A percentile compares a stretch with the other conserved stretches of the same genome.
phyloP scores from a whole-genome alignment of 2,888 invertebrate species.

The Rhimphoctona megacephalus region DNA sequence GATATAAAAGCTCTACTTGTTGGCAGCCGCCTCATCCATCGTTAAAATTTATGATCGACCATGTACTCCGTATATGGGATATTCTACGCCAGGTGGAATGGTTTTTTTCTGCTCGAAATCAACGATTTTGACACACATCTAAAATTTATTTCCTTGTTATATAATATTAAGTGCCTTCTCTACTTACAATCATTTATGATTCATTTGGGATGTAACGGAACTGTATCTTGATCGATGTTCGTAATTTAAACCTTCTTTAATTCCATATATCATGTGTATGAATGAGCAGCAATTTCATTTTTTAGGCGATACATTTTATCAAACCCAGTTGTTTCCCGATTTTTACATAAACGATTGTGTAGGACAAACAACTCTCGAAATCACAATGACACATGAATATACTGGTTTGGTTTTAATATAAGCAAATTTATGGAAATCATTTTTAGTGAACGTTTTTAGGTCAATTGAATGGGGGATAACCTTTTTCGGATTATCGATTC shows the following conservation, averaged over 20 bases:
- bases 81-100: slow-evolving; percentile 4
- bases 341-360: not conserved
- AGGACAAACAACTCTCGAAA: not conserved
- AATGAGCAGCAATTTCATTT: not conserved
- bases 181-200: slow-evolving; percentile 3
- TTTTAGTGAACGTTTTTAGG: not conserved
- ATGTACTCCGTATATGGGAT: slow-evolving; percentile 34
- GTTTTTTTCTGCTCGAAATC: not conserved
- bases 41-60: slow-evolving; percentile 63
- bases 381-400: not conserved
- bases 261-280: not conserved
- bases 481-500: not conserved
- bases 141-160: slow-evolving; percentile 17
- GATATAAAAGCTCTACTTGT: slow-evolving; percentile 49
- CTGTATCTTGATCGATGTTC: not conserved
- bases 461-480: not conserved
- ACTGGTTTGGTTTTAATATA: not conserved
- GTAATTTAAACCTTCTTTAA: not conserved
- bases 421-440: not conserved
- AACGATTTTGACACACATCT: not conserved
- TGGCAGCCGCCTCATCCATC: slow-evolving; percentile 57
- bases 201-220: not conserved
- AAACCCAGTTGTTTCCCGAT: not conserved
- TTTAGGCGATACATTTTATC: not conserved
- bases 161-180: slow-evolving; percentile 9